Conservation (phyloP, 2,113 vertebrate species). For the Tupaia tana region DNA sequence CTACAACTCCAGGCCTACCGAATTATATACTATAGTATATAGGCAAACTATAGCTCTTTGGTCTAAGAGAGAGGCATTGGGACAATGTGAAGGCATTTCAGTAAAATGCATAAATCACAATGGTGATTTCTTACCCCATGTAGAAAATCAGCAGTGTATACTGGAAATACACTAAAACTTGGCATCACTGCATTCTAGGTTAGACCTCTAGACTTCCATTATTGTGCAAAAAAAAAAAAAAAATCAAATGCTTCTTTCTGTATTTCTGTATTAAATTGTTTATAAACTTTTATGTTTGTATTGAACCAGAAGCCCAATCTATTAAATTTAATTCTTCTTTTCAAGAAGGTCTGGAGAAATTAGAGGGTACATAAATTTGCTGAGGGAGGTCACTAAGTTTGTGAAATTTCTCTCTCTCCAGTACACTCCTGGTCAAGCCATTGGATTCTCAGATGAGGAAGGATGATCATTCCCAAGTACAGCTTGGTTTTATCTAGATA, state of each 20-base stretch:
- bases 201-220: constrained; percentile 44
- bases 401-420: background rate
- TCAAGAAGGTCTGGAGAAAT: background rate
- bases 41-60: background rate
- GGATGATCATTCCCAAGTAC: background rate
- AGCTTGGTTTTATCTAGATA: background rate
- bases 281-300: constrained; percentile 61
- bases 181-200: background rate
- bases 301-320: constrained; percentile 14
- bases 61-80: background rate
- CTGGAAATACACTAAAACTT: constrained; percentile 61
- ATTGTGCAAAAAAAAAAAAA: constrained; percentile 76
- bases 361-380: background rate
- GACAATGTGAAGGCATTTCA: constrained; percentile 72
- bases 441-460: background rate
- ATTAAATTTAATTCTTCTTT: constrained; percentile 5
- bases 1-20: background rate
- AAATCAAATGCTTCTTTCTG: constrained; percentile 72
- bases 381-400: background rate
- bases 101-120: constrained; percentile 65
- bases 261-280: constrained; percentile 65
- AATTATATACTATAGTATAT: background rate
- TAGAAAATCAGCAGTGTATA: constrained; percentile 74
- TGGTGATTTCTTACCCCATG: constrained; percentile 45
- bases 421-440: background rate